These are phyloP conservation scores for Helarctos malayanus DNA, from an alignment of 2,797 vertebrate species.

Conservation along the genomic window DNA sequence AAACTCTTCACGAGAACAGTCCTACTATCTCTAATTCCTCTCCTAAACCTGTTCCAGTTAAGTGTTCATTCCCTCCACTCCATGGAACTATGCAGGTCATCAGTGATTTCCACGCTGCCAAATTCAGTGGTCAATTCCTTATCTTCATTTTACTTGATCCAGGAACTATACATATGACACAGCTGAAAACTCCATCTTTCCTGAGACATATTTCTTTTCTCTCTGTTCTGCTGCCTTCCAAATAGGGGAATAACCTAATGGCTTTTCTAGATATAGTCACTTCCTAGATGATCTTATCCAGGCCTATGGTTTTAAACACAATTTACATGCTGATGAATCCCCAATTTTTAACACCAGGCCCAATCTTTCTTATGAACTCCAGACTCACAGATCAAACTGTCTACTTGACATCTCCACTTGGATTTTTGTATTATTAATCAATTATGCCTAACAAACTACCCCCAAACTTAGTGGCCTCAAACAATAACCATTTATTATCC, in stretches of 20 bases:
- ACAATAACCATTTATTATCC: too few relatives aligned
- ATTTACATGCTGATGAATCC: neutral
- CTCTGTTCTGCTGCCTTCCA: neutral
- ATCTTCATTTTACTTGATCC: neutral
- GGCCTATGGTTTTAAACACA: neutral
- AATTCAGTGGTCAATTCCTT: neutral
- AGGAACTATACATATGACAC: neutral
- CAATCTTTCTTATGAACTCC: neutral
- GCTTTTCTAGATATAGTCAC: neutral
- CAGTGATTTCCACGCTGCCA: neutral
- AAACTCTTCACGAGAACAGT: neutral
- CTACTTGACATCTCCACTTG: neutral
- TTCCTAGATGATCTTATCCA: neutral
- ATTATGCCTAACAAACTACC: neutral
- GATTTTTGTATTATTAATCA: neutral
- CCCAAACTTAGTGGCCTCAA: neutral
- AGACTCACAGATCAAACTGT: neutral
- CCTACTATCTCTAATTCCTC: neutral
- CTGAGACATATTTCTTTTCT: neutral
- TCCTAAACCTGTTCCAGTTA: neutral
- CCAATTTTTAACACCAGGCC: neutral
- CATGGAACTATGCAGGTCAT: neutral
- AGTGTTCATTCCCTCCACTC: neutral
- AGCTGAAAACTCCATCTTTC: neutral
- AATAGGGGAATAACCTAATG: neutral